These are phyloP conservation scores for Psilopsiagon aurifrons DNA, from an alignment of 2,113 vertebrate genomes.

Conservation along the genomic window DNA sequence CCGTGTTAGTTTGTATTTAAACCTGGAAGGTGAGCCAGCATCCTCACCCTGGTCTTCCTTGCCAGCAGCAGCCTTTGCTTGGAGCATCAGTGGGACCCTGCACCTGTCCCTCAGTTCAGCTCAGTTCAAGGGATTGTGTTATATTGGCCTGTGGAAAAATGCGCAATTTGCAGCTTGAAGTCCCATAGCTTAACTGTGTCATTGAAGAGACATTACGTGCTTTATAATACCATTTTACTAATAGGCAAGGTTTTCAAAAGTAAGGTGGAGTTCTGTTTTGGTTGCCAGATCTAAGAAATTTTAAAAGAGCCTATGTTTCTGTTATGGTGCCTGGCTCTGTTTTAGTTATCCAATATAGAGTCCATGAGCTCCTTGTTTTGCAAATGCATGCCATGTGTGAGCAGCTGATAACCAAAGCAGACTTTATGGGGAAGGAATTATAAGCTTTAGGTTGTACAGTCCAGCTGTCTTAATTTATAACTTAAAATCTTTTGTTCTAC, in stretches of 20 bases:
- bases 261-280: neutral
- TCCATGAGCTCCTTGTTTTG: neutral
- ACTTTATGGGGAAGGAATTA: neutral
- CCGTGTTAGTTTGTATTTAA: neutral
- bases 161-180: neutral
- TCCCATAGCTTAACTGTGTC: neutral
- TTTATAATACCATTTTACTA: neutral
- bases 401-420: neutral
- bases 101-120: neutral
- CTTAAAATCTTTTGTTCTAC: conserved; percentile 23
- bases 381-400: neutral
- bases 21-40: neutral
- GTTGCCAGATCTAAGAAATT: neutral
- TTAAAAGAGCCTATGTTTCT: neutral
- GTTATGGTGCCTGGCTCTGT: neutral
- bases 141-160: neutral
- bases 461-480: neutral
- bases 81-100: neutral
- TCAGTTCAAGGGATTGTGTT: neutral
- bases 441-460: neutral
- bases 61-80: neutral
- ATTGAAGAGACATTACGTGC: neutral
- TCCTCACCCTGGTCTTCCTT: neutral
- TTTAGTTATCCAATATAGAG: neutral
- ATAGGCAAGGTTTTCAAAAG: neutral